Evolutionary conservation across 2,113 vertebrate species (phyloP).

Genomic region (Mohoua ochrocephala): DNA sequence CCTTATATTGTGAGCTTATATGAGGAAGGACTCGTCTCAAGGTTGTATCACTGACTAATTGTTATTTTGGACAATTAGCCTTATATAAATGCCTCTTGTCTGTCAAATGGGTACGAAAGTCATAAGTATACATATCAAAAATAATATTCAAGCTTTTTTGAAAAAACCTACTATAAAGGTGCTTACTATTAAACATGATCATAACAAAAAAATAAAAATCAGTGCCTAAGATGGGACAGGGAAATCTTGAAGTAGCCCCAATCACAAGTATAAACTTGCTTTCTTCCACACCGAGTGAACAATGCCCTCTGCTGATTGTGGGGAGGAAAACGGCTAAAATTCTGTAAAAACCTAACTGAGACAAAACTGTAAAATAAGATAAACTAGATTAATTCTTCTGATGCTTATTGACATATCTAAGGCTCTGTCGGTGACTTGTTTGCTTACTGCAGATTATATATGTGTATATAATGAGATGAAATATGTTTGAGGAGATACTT

Average conservation of each 20-base stretch:
- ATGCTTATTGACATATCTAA: background rate
- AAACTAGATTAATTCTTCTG: background rate
- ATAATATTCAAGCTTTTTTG: background rate
- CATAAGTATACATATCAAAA: background rate
- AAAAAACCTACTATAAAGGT: background rate
- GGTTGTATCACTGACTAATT: background rate
- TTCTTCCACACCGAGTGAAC: background rate
- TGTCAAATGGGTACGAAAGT: background rate
- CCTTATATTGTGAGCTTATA: background rate
- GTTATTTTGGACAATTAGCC: background rate
- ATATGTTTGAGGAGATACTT: background rate
- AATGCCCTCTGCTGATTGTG: background rate
- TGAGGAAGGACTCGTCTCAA: background rate
- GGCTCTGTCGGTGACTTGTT: background rate
- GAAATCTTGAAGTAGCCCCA: background rate
- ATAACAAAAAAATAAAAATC: background rate
- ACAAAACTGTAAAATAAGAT: background rate
- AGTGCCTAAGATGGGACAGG: background rate
- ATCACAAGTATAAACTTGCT: background rate
- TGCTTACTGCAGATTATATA: background rate
- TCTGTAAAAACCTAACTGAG: background rate
- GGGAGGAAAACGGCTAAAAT: background rate
- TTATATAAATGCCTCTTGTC: background rate
- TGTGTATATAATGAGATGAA: background rate
- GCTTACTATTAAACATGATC: background rate